Percentiles rank a stretch among this genome's conserved stretches.
Evolutionary conservation across 1,140 invertebrate genomes (phyloP).

Genomic region (Trachymyrmex septentrionalis): DNA sequence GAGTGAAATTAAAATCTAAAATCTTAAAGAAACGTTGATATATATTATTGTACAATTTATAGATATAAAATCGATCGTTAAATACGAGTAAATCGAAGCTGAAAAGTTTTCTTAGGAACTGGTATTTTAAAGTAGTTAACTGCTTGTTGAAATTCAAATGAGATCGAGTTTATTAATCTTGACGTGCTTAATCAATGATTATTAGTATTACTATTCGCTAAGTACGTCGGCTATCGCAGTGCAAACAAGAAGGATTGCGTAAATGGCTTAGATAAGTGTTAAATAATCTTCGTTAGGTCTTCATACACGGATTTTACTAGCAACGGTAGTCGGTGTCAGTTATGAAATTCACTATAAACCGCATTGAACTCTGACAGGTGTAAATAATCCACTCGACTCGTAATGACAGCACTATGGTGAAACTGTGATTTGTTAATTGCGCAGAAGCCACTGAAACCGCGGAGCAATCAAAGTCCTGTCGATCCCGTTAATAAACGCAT

Average conservation of each 20-base stretch:
- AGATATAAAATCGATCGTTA: neutral
- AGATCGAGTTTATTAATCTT: constrained; percentile 36
- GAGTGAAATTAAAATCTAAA: constrained; percentile 7
- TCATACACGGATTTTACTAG: constrained; percentile 8
- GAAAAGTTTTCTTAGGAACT: neutral
- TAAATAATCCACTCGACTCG: constrained; percentile 6
- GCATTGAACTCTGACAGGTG: constrained; percentile 31
- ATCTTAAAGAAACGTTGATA: neutral
- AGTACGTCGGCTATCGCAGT: neutral
- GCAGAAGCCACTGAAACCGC: neutral
- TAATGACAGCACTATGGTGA: constrained; percentile 12
- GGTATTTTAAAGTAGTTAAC: neutral
- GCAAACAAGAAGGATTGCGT: constrained; percentile 27
- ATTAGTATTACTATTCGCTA: constrained; percentile 19
- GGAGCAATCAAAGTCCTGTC: neutral
- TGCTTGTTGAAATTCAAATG: constrained; percentile 6
- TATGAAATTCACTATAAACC: constrained; percentile 13
- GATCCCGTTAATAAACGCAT: neutral
- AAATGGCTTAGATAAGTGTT: constrained; percentile 46
- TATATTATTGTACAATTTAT: neutral
- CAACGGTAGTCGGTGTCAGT: neutral
- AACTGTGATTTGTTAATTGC: constrained; percentile 26
- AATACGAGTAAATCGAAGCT: neutral
- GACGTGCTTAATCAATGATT: constrained; percentile 2
- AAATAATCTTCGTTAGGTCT: constrained; percentile 31